phyloP scores from a whole-genome alignment of 2,888 invertebrate genomes.

The Mesorhabditis sp. region DNA sequence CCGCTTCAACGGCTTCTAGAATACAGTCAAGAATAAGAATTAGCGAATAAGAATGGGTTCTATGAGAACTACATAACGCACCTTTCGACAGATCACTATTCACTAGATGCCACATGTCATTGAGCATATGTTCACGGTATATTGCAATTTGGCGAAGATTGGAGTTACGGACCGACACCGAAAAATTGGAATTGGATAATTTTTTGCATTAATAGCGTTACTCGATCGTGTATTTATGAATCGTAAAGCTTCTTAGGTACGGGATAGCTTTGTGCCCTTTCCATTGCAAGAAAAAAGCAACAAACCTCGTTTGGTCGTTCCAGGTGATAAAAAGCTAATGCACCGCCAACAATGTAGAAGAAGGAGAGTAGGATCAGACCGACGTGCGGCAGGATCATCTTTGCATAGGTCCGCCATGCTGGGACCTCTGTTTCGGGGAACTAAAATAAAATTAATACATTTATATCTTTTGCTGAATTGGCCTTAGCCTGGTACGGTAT shows the following conservation, averaged over 20 bases:
- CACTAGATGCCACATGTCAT: conserved; percentile 44
- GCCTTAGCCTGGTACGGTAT: too few species aligned
- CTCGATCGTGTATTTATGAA: too few species aligned
- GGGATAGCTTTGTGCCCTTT: too few species aligned
- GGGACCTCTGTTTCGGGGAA: conserved; percentile 45
- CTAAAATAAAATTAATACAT: conserved; percentile 24
- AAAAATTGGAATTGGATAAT: not conserved
- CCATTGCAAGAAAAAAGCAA: not conserved
- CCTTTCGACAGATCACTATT: conserved; percentile 21
- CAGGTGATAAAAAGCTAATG: conserved; percentile 53
- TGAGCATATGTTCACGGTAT: conserved; percentile 43
- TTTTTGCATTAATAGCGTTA: not conserved
- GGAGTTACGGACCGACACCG: conserved; percentile 25
- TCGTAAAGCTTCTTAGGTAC: too few species aligned
- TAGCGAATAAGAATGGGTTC: too few species aligned
- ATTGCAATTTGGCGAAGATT: conserved; percentile 38
- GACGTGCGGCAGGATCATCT: conserved; percentile 56
- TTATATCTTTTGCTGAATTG: not conserved
- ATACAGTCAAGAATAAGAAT: not conserved
- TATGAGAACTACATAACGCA: not conserved
- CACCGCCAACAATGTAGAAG: conserved; percentile 53
- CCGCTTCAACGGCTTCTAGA: conserved; percentile 25
- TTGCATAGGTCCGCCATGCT: conserved; percentile 54
- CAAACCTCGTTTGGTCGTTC: conserved; percentile 54
- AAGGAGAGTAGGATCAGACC: conserved; percentile 55